phyloP scores from a whole-genome alignment of 1,140 invertebrate genomes.

The Oscheius sp. region DNA sequence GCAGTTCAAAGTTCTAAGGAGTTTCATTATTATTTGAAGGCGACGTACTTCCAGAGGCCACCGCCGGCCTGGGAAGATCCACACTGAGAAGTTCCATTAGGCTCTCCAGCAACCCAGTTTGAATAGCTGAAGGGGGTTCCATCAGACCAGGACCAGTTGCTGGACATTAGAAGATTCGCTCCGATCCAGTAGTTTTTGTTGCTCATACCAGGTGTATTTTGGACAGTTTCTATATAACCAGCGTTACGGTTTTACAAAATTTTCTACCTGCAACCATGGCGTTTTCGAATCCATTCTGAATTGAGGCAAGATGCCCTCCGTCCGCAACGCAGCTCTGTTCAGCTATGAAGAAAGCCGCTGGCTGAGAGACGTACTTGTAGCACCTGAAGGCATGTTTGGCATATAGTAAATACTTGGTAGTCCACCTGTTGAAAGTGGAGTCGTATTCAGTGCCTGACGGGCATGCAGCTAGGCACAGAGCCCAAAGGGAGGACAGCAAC shows the following conservation, averaged over 20 bases:
- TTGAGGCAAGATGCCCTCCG: neutral
- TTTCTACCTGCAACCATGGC: neutral
- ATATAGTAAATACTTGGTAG: neutral
- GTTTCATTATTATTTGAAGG: neutral
- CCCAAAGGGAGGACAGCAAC: too few species aligned
- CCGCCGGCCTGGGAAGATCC: neutral
- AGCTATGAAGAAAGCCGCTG: neutral
- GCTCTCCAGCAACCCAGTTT: neutral
- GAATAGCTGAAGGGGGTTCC: neutral
- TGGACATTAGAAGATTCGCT: neutral
- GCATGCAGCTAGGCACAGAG: neutral
- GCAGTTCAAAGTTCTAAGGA: neutral
- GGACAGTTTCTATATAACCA: neutral
- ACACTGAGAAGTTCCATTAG: neutral
- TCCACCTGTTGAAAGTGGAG: neutral
- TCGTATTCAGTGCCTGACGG: neutral
- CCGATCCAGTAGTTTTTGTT: neutral
- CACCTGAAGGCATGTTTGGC: neutral
- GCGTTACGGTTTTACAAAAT: neutral
- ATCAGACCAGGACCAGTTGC: neutral
- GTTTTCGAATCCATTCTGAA: slow-evolving; percentile 4
- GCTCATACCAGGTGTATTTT: neutral
- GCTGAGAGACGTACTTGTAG: neutral
- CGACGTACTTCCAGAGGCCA: neutral
- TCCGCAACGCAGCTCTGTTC: neutral